phyloP scores from a whole-genome alignment of 2,888 invertebrate species.

The Autographa pulchrina region DNA sequence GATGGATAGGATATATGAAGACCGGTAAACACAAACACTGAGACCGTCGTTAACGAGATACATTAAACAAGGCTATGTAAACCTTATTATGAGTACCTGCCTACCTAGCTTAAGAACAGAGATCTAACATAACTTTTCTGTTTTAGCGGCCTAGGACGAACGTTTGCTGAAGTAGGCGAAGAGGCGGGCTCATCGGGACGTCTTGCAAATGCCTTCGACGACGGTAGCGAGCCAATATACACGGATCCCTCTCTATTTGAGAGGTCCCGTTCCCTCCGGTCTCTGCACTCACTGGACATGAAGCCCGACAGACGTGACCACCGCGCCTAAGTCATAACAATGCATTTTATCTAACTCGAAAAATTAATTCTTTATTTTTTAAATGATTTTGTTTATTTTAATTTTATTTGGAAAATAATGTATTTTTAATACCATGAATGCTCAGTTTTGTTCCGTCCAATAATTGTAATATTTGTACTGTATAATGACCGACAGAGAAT shows the following conservation, averaged over 20 bases:
- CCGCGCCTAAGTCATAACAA: slow-evolving; percentile 63
- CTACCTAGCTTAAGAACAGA: no score
- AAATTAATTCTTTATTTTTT: slow-evolving; percentile 30
- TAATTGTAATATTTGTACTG: slow-evolving; percentile 24
- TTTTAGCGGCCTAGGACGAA: slow-evolving; percentile 82
- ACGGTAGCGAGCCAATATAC: slow-evolving; percentile 98
- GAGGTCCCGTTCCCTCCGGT: slow-evolving; percentile 93
- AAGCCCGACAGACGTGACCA: slow-evolving; percentile 85
- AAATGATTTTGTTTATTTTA: slow-evolving; percentile 24
- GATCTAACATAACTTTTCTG: slow-evolving; percentile 9
- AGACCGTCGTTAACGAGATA: no score
- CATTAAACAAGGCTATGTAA: no score
- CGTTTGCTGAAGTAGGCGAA: slow-evolving; percentile 82
- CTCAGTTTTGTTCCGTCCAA: slow-evolving; percentile 74
- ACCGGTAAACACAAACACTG: no score
- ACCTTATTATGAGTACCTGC: no score
- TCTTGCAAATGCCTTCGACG: slow-evolving; percentile 91
- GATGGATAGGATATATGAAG: no score
- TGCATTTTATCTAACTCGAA: slow-evolving; percentile 51
- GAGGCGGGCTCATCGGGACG: slow-evolving; percentile 86
- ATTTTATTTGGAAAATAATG: slow-evolving; percentile 27
- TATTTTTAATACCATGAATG: slow-evolving; percentile 69
- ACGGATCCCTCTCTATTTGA: slow-evolving; percentile 97
- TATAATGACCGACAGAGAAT: slow-evolving; percentile 46
- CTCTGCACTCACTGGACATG: slow-evolving; percentile 90